phyloP scores from a whole-genome alignment of 2,888 invertebrate species.

The Caenorhabditis sp. region DNA sequence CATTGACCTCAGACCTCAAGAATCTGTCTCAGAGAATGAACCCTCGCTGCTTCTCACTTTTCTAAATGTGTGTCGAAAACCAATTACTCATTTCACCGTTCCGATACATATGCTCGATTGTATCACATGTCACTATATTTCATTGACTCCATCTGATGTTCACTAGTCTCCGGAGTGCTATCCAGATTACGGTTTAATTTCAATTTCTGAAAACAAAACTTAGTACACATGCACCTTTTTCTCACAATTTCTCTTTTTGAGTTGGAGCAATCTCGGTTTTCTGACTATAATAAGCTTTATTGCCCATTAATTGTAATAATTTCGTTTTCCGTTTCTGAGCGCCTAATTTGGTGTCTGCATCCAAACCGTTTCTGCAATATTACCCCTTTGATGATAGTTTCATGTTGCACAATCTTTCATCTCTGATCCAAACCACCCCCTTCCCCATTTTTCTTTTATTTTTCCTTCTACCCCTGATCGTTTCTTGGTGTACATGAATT shows the following conservation, averaged over 20 bases:
- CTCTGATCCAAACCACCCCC: too few species aligned
- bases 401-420: conserved; percentile 1
- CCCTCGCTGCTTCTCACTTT: background rate
- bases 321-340: too few species aligned
- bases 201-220: background rate
- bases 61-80: background rate
- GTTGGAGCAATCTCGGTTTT: too few species aligned
- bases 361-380: too few species aligned
- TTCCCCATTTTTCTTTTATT: conserved; percentile 8
- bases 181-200: conserved; percentile 34
- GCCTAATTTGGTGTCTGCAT: too few species aligned
- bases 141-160: conserved; percentile 18
- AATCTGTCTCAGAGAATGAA: background rate
- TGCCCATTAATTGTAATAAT: too few species aligned
- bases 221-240: background rate
- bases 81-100: background rate
- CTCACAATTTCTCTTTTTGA: too few species aligned
- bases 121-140: conserved; percentile 41
- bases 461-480: conserved; percentile 25
- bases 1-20: conserved; percentile 2
- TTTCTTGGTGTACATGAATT: conserved; percentile 47
- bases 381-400: too few species aligned
- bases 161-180: conserved; percentile 38
- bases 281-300: too few species aligned
- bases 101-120: conserved; percentile 29